These are phyloP conservation scores for Chymomyza costata DNA, from an alignment of 1,140 invertebrate species.

Conservation along the genomic window DNA sequence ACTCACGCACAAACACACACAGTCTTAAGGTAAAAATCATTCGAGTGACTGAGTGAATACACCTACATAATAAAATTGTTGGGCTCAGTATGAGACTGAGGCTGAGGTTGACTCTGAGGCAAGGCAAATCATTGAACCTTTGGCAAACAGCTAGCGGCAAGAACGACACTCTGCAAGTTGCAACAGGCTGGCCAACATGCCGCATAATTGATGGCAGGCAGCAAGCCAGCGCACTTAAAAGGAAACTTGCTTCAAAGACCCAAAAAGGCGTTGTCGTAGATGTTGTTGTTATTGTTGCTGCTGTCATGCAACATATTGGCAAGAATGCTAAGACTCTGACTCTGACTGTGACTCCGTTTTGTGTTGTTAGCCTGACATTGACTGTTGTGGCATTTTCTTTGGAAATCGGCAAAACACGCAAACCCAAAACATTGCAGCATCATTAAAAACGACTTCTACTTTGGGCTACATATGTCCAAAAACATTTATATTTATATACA, in stretches of 20 bases:
- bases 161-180: conserved; percentile 23
- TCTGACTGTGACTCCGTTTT: too few relatives aligned
- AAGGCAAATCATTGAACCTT: conserved; percentile 37
- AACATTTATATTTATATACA: too few relatives aligned
- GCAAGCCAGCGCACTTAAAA: conserved; percentile 51
- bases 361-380: too few relatives aligned
- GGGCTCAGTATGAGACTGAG: too few relatives aligned
- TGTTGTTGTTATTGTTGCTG: conserved; percentile 26
- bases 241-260: conserved; percentile 57
- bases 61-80: too few relatives aligned
- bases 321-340: too few relatives aligned
- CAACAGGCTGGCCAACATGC: conserved; percentile 52
- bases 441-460: conserved; percentile 59
- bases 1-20: too few relatives aligned
- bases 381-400: conserved; percentile 47
- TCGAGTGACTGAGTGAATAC: conserved; percentile 24
- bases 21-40: too few relatives aligned
- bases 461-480: too few relatives aligned
- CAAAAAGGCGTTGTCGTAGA: conserved; percentile 63
- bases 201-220: conserved; percentile 68
- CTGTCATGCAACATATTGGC: conserved; percentile 34
- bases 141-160: conserved; percentile 31
- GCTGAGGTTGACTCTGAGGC: conserved; percentile 4
- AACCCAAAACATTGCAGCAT: conserved; percentile 35
- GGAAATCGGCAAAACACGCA: conserved; percentile 40